Evolutionary conservation across 2,113 vertebrate species (phyloP).

Genomic region (Sakesphorus luctuosus): DNA sequence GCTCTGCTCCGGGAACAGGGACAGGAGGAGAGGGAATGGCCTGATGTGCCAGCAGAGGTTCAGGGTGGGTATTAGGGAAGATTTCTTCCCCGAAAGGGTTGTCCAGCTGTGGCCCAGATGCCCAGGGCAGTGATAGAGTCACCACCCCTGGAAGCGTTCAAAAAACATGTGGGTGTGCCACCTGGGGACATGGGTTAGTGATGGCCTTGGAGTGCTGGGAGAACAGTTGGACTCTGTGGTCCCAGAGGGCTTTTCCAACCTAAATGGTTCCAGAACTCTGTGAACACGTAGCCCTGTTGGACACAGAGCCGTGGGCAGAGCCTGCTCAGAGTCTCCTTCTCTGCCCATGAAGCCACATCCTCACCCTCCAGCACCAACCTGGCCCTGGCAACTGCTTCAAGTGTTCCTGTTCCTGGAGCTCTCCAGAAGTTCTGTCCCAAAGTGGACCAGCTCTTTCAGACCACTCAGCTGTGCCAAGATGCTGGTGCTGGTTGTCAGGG

Average conservation of each 20-base stretch:
- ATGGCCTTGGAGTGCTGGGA: not conserved
- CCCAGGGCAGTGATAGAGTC: not conserved
- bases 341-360: not conserved
- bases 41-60: not conserved
- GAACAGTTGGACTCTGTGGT: not conserved
- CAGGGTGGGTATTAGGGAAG: not conserved
- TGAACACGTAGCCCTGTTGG: accelerated
- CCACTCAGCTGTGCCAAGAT: accelerated
- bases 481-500: not conserved
- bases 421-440: not conserved
- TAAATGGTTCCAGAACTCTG: not conserved
- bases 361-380: accelerated
- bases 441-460: accelerated
- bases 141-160: not conserved
- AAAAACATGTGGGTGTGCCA: not conserved
- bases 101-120: not conserved
- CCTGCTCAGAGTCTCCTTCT: not conserved
- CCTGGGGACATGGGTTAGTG: not conserved
- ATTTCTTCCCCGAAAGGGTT: not conserved
- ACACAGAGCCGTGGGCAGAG: not conserved
- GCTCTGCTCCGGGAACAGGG: not conserved
- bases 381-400: not conserved
- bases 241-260: not conserved
- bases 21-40: not conserved
- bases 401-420: not conserved